phyloP scores from a whole-genome alignment of 92 coral and sea anemone species.

The Nematostella vectensis region DNA sequence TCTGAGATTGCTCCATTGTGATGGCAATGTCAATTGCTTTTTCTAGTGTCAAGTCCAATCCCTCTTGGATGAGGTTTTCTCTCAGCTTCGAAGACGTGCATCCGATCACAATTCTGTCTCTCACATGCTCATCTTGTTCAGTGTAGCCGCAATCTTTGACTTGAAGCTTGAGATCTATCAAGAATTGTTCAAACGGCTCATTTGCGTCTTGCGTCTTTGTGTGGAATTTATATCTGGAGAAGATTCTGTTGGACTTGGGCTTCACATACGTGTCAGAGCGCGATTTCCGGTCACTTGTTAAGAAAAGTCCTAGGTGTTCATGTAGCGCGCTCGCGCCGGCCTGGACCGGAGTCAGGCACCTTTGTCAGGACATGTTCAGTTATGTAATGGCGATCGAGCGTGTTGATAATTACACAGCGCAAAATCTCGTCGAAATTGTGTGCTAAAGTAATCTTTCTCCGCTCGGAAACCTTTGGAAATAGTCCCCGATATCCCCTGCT shows the following conservation, averaged over 20 bases:
- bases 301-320: too few species aligned
- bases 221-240: constrained; percentile 4
- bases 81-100: constrained; percentile 19
- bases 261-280: not conserved
- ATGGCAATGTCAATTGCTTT: constrained; percentile 29
- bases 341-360: too few species aligned
- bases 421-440: too few species aligned
- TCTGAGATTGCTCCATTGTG: constrained; percentile 16
- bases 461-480: too few species aligned
- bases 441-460: too few species aligned
- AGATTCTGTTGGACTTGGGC: constrained; percentile 1
- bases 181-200: constrained; percentile 13
- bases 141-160: constrained; percentile 28
- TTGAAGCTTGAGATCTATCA: constrained; percentile 13
- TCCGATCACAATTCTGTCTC: constrained; percentile 35
- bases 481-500: too few species aligned
- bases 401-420: too few species aligned
- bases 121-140: constrained; percentile 21
- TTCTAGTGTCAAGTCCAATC: constrained; percentile 28
- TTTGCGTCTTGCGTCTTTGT: constrained; percentile 4
- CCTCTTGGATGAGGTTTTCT: constrained; percentile 37
- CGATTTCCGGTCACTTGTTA: too few species aligned
- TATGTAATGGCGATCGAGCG: too few species aligned
- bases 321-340: too few species aligned
- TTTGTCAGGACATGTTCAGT: too few species aligned